Evolutionary conservation across 1,140 invertebrate species (phyloP).

Genomic region (Sitophilus oryzae): DNA sequence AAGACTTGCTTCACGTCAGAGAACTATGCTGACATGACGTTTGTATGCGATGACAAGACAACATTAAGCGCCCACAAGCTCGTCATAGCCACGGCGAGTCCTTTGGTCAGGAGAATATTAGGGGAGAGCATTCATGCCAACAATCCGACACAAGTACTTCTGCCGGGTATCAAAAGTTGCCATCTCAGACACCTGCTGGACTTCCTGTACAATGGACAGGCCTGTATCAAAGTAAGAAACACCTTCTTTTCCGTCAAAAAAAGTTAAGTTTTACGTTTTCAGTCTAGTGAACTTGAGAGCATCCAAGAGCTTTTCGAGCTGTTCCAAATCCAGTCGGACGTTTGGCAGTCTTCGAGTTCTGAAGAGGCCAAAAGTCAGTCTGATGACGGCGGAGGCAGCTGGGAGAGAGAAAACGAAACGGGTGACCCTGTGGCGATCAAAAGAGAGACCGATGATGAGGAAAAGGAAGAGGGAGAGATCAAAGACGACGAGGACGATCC

Average conservation of each 20-base stretch:
- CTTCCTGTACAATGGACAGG: constrained; percentile 79
- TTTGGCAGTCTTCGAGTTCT: constrained; percentile 53
- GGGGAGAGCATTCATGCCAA: constrained; percentile 67
- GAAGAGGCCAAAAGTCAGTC: constrained; percentile 48
- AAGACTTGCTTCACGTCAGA: constrained; percentile 76
- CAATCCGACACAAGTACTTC: constrained; percentile 67
- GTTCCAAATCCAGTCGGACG: constrained; percentile 75
- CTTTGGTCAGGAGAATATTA: constrained; percentile 66
- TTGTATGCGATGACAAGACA: constrained; percentile 72
- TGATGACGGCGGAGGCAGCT: constrained; percentile 51
- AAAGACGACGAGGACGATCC: constrained; percentile 39
- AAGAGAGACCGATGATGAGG: constrained; percentile 49
- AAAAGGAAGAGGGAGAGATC: constrained; percentile 43
- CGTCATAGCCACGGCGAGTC: constrained; percentile 76
- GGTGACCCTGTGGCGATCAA: constrained; percentile 58
- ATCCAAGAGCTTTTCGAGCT: constrained; percentile 74
- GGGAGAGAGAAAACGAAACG: constrained; percentile 48
- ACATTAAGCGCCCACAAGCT: constrained; percentile 70
- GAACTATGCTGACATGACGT: constrained; percentile 72
- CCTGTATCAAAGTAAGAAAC: constrained; percentile 62
- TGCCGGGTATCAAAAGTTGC: constrained; percentile 70
- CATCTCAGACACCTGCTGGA: constrained; percentile 73
- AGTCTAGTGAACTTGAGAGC: constrained; percentile 73
- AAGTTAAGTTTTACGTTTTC: constrained; percentile 39
- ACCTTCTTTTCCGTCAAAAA: not conserved